Percentiles rank a stretch among this genome's conserved stretches.
These are phyloP conservation scores for Tetranychus cinnabarinus DNA, from an alignment of 1,140 invertebrate species.

Conservation along the genomic window DNA sequence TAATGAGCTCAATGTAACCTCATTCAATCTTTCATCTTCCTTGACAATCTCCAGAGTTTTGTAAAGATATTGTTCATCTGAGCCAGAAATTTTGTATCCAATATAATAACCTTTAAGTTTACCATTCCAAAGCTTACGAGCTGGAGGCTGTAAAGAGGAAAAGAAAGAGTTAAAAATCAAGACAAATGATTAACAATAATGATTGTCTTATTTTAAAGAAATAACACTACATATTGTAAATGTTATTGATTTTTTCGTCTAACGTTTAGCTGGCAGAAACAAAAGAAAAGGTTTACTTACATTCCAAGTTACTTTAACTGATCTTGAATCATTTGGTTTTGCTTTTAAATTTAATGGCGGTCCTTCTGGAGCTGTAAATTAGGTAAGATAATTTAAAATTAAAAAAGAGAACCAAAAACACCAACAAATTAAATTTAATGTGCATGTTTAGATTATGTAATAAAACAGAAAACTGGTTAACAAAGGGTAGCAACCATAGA, in stretches of 20 bases:
- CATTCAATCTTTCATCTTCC: background rate
- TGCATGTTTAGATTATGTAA: background rate
- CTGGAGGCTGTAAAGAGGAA: conserved; percentile 32
- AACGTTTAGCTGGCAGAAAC: no score
- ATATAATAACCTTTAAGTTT: conserved; percentile 43
- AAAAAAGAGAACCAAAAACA: background rate
- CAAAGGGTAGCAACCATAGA: background rate
- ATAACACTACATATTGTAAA: no score
- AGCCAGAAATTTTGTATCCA: conserved; percentile 24
- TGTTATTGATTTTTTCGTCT: no score
- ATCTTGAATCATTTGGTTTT: conserved; percentile 43
- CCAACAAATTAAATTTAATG: background rate
- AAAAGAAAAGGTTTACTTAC: background rate
- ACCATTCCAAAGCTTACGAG: conserved; percentile 53
- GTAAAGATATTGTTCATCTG: conserved; percentile 40
- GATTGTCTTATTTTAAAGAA: background rate
- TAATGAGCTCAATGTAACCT: background rate
- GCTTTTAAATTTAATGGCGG: conserved; percentile 42
- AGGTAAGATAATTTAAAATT: no score
- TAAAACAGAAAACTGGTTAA: background rate
- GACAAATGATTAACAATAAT: background rate
- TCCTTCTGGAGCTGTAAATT: conserved; percentile 31
- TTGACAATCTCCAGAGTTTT: conserved; percentile 61
- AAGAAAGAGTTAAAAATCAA: background rate
- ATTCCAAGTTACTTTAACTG: conserved; percentile 47